Base-by-base conservation (phyloP, 37 sponge, comb jelly and placozoan genomes). In the Lycopodina hypogea region DNA sequence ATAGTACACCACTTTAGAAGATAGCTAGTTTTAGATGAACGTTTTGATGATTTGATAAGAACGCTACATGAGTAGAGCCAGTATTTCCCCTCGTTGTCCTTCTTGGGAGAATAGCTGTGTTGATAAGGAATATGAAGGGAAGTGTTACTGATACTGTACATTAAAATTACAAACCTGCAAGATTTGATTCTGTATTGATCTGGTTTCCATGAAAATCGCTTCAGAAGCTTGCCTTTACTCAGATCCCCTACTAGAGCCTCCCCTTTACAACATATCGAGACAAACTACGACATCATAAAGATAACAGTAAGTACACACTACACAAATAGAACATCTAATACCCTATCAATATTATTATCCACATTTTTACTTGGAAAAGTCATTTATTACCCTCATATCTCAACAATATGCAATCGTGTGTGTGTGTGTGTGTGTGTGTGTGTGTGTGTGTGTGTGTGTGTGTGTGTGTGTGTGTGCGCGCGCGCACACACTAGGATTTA, bases 51-150 rank as follows among this genome's bases (percentile, higher is more conserved):
- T 38, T 69, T 77, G 34, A 71, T 21, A 2, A 82, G 88, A 23
- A 87, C 65, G 51, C 30, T 81, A 22, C 72, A 50, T 3, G 88
- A 73, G 55, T 62, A 81, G 23, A 86, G 76, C 7, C 59, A 19
- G 38, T 1, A 19, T 29, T 65, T 42, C 19, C 57, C 86, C 18
- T 23, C 9, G 7, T 30, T 57, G 17, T 63, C 55, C 39, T 58
- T 41, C 37, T 19, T 17, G 42, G 85, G 78, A 29, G 78, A 63
- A 45, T 77, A 84, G 50, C 85, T 84, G 37, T 41, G 50, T 70
- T 12, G 24, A n/a, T 3, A 45, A 73, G 4, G 26, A 50, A 52
- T 52, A 73, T 56, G 1, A n/a, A 68, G 42, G 48, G 24, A 67
- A 21, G n/a, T 56, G 61, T 60, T 29, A 29, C 4, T 12, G 17